phyloP scores from a whole-genome alignment of 2,113 vertebrate species.

The Kryptolebias marmoratus region DNA sequence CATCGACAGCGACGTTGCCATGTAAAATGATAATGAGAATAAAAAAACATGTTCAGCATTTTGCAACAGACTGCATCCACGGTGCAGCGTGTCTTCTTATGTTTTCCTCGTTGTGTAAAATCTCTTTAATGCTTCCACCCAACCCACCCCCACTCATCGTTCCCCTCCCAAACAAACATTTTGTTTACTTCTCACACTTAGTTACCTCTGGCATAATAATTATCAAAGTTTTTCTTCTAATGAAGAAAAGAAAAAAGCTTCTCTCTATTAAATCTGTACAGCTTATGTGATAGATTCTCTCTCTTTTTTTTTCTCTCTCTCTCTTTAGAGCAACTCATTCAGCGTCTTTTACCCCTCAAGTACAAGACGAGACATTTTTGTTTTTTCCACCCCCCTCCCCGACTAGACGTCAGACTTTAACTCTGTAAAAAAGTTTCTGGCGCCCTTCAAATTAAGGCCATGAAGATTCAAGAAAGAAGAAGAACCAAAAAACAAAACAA shows the following conservation, averaged over 20 bases:
- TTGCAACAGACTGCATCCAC: constrained; percentile 90
- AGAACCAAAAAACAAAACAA: constrained; percentile 75
- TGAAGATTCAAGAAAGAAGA: constrained; percentile 93
- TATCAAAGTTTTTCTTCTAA: constrained; percentile 94
- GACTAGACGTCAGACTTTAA: constrained; percentile 86
- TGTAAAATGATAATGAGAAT: constrained; percentile 86
- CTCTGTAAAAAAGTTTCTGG: constrained; percentile 83
- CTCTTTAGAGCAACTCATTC: constrained; percentile 85
- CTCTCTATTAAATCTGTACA: constrained; percentile 96
- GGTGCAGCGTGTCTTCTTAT: constrained; percentile 86
- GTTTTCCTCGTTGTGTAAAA: constrained; percentile 88
- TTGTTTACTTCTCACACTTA: constrained; percentile 88
- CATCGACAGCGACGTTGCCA: constrained; percentile 89
- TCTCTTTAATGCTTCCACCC: constrained; percentile 85
- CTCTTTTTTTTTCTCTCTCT: constrained; percentile 65
- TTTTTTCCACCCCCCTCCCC: constrained; percentile 72
- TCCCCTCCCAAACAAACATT: constrained; percentile 84
- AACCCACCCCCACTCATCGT: constrained; percentile 77
- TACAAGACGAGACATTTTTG: constrained; percentile 76
- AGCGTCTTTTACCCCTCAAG: constrained; percentile 83
- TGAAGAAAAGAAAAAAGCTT: constrained; percentile 87
- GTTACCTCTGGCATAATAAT: constrained; percentile 90
- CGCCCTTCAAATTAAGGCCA: constrained; percentile 99
- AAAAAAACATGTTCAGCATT: constrained; percentile 85
- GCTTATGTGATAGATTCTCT: constrained; percentile 84